Percentiles rank a stretch among this genome's conserved stretches.
These are phyloP conservation scores for Cataglyphis albicans DNA, from an alignment of 2,888 invertebrate species.

Conservation along the genomic window DNA sequence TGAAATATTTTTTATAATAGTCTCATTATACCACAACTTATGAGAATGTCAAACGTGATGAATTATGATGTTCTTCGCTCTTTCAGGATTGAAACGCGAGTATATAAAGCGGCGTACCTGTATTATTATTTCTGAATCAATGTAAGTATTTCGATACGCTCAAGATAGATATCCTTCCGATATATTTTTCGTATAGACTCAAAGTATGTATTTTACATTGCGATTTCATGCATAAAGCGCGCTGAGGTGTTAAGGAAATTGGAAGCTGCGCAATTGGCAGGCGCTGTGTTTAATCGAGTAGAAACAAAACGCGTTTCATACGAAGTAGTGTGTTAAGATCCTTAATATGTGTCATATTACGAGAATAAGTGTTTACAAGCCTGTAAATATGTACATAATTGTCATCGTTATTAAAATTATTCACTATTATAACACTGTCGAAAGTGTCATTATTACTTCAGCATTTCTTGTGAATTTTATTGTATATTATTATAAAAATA, in stretches of 20 bases:
- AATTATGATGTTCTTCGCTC: neutral
- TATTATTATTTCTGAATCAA: constrained; percentile 30
- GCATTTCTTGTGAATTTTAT: neutral
- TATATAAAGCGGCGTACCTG: neutral
- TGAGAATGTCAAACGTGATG: neutral
- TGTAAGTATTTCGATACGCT: constrained; percentile 27
- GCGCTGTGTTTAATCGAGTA: constrained; percentile 45
- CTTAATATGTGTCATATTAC: constrained; percentile 62
- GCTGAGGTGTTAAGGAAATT: neutral
- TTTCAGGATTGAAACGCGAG: neutral
- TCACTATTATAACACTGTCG: constrained; percentile 74
- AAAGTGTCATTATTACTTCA: neutral
- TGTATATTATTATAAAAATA: neutral
- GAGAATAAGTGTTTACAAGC: constrained; percentile 67
- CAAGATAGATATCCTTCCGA: constrained; percentile 27
- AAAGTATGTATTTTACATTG: constrained; percentile 28
- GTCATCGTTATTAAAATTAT: constrained; percentile 81
- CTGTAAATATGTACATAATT: constrained; percentile 81
- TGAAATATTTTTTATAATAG: neutral
- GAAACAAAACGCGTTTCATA: constrained; percentile 59
- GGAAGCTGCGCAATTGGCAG: neutral
- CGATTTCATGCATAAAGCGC: constrained; percentile 9
- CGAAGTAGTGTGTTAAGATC: constrained; percentile 53
- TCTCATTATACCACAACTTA: neutral
- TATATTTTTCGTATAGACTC: constrained; percentile 46